Evolutionary conservation across 2,113 vertebrate species (phyloP).

Genomic region (Bagarius yarrelli): DNA sequence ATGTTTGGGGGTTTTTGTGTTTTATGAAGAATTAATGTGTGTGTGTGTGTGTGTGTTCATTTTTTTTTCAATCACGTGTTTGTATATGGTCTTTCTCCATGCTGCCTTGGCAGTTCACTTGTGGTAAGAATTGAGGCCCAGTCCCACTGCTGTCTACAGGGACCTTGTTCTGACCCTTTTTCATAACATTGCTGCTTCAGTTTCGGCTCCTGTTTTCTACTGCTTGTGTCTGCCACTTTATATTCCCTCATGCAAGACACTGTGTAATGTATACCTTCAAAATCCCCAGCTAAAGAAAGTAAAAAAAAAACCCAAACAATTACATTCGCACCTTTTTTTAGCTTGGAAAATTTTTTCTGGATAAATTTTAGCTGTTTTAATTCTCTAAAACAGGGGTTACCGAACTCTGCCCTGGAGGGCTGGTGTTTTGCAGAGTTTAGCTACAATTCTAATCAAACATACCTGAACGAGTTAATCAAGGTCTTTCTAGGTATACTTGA

Average conservation of each 20-base stretch:
- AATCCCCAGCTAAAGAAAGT: conserved; percentile 27
- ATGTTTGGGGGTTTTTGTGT: neutral
- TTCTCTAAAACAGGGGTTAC: neutral
- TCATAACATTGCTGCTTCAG: conserved; percentile 49
- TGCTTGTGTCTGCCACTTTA: conserved; percentile 48
- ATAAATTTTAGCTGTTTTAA: neutral
- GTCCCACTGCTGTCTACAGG: conserved; percentile 39
- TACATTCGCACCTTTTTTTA: neutral
- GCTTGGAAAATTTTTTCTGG: neutral
- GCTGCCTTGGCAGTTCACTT: conserved; percentile 50
- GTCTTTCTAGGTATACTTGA: too few relatives aligned
- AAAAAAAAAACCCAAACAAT: neutral
- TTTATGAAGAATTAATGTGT: conserved; percentile 26
- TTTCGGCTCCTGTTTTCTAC: conserved; percentile 45
- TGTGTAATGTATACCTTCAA: conserved; percentile 48
- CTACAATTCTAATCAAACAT: too few relatives aligned
- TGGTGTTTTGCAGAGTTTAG: too few relatives aligned
- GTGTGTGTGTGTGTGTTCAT: conserved; percentile 20
- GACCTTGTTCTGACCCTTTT: conserved; percentile 48
- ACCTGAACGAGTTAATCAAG: too few relatives aligned
- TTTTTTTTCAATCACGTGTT: conserved; percentile 50
- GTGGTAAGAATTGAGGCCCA: conserved; percentile 54
- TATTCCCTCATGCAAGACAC: conserved; percentile 43
- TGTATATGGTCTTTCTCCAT: conserved; percentile 56
- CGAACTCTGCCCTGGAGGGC: too few relatives aligned